phyloP scores from a whole-genome alignment of 2,797 vertebrate species.

The Propithecus perrieri region DNA sequence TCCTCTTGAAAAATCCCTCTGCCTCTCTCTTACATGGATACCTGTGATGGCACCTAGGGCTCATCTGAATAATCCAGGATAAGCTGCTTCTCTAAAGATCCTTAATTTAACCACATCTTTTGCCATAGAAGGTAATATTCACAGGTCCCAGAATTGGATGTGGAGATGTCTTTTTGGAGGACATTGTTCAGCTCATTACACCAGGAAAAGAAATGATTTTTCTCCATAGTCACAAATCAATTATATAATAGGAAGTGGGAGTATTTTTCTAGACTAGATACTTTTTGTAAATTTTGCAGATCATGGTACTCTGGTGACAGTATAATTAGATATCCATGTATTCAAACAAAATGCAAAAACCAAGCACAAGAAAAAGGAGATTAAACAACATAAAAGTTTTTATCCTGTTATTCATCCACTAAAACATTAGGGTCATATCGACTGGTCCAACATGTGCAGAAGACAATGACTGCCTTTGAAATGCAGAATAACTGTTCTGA shows the following conservation, averaged over 20 bases:
- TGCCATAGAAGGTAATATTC: not conserved
- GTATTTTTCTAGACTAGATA: not conserved
- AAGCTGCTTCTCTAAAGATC: not conserved
- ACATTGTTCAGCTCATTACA: not conserved
- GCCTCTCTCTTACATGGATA: not conserved
- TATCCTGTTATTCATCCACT: conserved; percentile 42
- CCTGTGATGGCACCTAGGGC: not conserved
- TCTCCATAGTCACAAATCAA: not conserved
- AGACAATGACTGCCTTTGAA: conserved; percentile 43
- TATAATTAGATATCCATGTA: conserved; percentile 34
- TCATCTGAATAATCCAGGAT: not conserved
- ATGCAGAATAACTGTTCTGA: conserved; percentile 36
- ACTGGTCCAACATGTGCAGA: not conserved
- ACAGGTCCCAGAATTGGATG: not conserved
- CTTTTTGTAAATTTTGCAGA: not conserved
- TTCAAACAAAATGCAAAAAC: conserved; percentile 52
- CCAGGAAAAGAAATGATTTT: not conserved
- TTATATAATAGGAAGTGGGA: not conserved
- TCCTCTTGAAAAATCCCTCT: not conserved
- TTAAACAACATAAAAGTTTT: conserved; percentile 50
- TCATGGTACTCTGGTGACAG: not conserved
- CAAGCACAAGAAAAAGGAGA: conserved; percentile 38
- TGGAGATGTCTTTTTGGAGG: not conserved
- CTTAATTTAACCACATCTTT: not conserved
- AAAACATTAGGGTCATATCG: conserved; percentile 25